Percentiles rank a stretch among this genome's conserved stretches.
phyloP scores from a whole-genome alignment of 2,113 vertebrate species.

The Myotis brandtii region DNA sequence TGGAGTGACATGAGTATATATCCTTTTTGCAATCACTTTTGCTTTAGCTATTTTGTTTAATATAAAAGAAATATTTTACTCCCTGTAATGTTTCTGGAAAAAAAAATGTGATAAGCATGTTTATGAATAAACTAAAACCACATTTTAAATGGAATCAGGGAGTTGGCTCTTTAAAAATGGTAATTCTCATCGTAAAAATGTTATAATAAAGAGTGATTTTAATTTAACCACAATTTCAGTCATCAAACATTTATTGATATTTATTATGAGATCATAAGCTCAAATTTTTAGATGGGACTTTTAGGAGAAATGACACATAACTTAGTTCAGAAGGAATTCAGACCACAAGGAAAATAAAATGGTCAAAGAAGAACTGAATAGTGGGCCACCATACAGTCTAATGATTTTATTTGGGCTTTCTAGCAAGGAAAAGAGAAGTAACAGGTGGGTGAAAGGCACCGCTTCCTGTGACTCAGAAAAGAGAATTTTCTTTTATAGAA shows the following conservation, averaged over 20 bases:
- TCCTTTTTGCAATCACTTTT: neutral
- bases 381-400: neutral
- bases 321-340: neutral
- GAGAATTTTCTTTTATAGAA: neutral
- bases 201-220: neutral
- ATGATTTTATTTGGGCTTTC: neutral
- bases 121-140: neutral
- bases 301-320: neutral
- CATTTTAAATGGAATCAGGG: neutral
- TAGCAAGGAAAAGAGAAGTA: neutral
- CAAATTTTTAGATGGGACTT: neutral
- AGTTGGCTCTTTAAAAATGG: slow-evolving; percentile 32
- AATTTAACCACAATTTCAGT: neutral
- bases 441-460: neutral
- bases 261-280: neutral
- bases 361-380: neutral
- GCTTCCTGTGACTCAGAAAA: neutral
- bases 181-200: neutral
- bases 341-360: slow-evolving; percentile 4
- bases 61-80: slow-evolving; percentile 16
- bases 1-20: neutral
- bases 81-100: neutral
- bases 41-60: slow-evolving; percentile 17
- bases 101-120: neutral
- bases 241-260: neutral